phyloP scores from a whole-genome alignment of 2,888 invertebrate genomes.

The Drosophila gaucha region DNA sequence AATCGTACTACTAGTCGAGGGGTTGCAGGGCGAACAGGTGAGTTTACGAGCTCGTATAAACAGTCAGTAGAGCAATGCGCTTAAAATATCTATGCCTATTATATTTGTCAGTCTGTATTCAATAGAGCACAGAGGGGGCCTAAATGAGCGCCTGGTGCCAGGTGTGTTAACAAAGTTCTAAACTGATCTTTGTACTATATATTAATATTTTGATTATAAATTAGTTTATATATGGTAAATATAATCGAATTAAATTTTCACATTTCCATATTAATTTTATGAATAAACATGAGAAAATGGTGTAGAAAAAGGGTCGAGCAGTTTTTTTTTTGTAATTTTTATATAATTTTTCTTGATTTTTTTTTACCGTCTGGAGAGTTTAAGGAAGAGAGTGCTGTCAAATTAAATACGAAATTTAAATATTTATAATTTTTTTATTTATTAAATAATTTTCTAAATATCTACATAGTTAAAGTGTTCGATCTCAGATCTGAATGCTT shows the following conservation, averaged over 20 bases:
- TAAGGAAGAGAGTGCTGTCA: not conserved
- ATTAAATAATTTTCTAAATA: not conserved
- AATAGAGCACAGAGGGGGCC: not conserved
- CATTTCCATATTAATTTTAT: not conserved
- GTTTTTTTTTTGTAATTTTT: too few relatives aligned
- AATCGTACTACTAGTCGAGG: conserved; percentile 17
- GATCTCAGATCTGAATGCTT: not conserved
- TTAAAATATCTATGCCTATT: conserved; percentile 55
- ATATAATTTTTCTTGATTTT: not conserved
- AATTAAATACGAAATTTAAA: not conserved
- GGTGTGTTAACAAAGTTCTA: conserved; percentile 7
- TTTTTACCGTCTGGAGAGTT: not conserved
- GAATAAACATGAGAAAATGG: not conserved
- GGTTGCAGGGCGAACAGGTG: conserved; percentile 5
- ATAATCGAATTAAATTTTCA: not conserved
- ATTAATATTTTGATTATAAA: not conserved
- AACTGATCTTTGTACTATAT: not conserved
- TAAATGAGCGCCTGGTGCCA: conserved; percentile 3
- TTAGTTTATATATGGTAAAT: not conserved
- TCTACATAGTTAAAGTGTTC: too few relatives aligned
- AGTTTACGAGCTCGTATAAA: conserved; percentile 18
- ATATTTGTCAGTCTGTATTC: conserved; percentile 28
- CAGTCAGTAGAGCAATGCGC: conserved; percentile 67
- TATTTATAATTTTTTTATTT: not conserved
- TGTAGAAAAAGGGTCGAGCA: too few relatives aligned